phyloP scores from a whole-genome alignment of 2,113 vertebrate genomes.

The Centropus bengalensis region DNA sequence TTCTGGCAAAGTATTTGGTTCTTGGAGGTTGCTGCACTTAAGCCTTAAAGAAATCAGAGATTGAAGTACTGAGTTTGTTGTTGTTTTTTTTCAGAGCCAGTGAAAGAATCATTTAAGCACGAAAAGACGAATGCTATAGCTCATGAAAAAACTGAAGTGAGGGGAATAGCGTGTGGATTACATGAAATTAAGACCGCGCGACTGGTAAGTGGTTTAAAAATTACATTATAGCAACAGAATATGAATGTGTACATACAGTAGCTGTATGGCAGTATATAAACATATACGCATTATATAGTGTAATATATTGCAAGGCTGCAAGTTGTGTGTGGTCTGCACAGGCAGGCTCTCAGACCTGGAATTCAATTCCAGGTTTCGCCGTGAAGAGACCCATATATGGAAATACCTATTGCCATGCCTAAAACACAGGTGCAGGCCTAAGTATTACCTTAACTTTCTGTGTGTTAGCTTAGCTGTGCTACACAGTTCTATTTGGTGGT shows the following conservation, averaged over 20 bases:
- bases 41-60: not conserved
- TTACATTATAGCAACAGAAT: not conserved
- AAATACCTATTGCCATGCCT: not conserved
- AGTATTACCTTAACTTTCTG: not conserved
- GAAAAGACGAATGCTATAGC: not conserved
- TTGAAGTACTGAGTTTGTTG: not conserved
- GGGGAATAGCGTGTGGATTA: constrained; percentile 71
- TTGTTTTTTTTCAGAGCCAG: constrained; percentile 53
- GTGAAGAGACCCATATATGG: not conserved
- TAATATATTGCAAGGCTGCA: not conserved
- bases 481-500: fast-evolving
- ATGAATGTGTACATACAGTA: not conserved
- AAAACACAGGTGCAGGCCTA: not conserved
- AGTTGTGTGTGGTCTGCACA: not conserved
- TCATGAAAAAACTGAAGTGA: constrained; percentile 67
- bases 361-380: not conserved
- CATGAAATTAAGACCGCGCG: constrained; percentile 77
- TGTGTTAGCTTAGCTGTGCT: not conserved
- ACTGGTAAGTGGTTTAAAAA: constrained; percentile 75
- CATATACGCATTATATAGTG: not conserved
- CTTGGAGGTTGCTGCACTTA: not conserved
- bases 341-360: not conserved
- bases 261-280: not conserved
- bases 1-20: not conserved
- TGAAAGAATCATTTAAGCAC: constrained; percentile 23